Percentiles rank a stretch among this genome's conserved stretches.
Evolutionary conservation across 2,797 vertebrate genomes (phyloP).

Genomic region (Pseudocheirus occidentalis): DNA sequence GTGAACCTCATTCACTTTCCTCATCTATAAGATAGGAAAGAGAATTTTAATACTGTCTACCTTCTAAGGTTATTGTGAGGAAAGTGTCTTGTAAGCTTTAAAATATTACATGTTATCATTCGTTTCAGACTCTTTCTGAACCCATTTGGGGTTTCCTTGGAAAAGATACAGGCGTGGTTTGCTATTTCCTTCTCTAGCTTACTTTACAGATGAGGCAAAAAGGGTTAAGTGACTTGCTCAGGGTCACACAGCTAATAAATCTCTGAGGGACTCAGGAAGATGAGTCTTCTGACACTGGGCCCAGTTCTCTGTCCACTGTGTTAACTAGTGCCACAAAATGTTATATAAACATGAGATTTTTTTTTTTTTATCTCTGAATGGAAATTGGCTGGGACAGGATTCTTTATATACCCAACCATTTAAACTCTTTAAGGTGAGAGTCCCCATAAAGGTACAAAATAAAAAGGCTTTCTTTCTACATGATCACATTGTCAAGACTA

Average conservation of each 20-base stretch:
- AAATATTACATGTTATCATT: neutral
- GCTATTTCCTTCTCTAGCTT: neutral
- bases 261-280: neutral
- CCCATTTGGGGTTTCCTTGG: no score
- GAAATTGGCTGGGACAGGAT: neutral
- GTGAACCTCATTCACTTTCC: neutral
- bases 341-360: neutral
- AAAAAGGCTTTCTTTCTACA: neutral
- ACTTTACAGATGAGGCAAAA: neutral
- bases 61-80: neutral
- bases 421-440: neutral
- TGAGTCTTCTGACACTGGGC: neutral
- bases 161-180: no score
- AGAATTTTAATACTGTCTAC: neutral
- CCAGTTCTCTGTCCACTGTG: neutral
- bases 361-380: neutral
- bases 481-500: neutral
- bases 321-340: neutral
- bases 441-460: neutral
- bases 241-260: neutral
- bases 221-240: neutral
- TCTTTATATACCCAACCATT: neutral
- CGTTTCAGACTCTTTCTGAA: no score
- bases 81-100: neutral
- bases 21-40: neutral